These are phyloP conservation scores for Caenorhabditis uteleia DNA, from an alignment of 2,888 invertebrate species.

Conservation along the genomic window DNA sequence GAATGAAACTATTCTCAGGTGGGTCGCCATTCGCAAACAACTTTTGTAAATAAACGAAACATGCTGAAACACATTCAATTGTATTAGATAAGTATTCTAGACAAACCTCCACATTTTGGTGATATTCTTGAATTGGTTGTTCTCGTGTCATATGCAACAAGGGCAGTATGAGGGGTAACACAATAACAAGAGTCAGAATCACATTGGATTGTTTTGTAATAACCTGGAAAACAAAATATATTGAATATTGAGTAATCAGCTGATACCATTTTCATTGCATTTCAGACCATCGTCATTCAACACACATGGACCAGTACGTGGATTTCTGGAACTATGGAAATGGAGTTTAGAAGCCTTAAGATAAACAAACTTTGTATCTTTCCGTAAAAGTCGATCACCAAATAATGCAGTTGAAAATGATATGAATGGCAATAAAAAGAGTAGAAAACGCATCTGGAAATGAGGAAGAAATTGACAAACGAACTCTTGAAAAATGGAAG, in stretches of 20 bases:
- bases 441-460: no score
- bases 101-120: conserved; percentile 52
- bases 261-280: conserved; percentile 49
- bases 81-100: background rate
- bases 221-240: conserved; percentile 40
- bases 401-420: no score
- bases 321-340: conserved; percentile 22
- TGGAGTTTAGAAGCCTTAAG: no score
- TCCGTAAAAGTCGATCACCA: no score
- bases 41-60: conserved; percentile 34
- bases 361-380: no score
- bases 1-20: conserved; percentile 36
- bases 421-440: no score
- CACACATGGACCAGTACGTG: conserved; percentile 41
- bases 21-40: conserved; percentile 39
- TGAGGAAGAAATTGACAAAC: no score
- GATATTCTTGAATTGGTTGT: conserved; percentile 41
- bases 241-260: background rate
- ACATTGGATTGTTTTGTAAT: conserved; percentile 63
- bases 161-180: conserved; percentile 58
- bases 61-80: conserved; percentile 1
- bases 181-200: conserved; percentile 57
- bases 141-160: conserved; percentile 40
- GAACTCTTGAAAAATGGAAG: no score
- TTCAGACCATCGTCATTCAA: conserved; percentile 43